Percentiles rank a stretch among this genome's conserved stretches.
phyloP scores from a whole-genome alignment of 2,113 vertebrate species.

The Odontesthes bonariensis region DNA sequence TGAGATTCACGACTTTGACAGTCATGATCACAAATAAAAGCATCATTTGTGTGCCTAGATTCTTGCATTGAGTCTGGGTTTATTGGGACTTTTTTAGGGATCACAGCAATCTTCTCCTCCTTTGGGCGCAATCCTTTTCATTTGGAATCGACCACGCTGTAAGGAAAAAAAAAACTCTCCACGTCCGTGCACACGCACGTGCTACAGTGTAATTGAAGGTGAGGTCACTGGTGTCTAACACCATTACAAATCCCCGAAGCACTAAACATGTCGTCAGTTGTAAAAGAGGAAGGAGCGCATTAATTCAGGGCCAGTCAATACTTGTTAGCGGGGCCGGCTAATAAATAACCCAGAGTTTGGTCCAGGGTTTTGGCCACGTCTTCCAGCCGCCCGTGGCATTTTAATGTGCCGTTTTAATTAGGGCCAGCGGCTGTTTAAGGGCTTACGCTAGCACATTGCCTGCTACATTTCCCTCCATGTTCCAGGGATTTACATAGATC shows the following conservation, averaged over 20 bases:
- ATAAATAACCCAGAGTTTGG: constrained; percentile 73
- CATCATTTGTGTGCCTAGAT: too few relatives aligned
- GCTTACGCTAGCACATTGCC: constrained; percentile 57
- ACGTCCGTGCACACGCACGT: background rate
- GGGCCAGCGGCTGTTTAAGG: constrained; percentile 58
- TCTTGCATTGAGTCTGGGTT: too few relatives aligned
- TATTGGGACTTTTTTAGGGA: too few relatives aligned
- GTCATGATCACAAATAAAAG: too few relatives aligned
- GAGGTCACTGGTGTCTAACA: constrained; percentile 81
- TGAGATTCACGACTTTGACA: too few relatives aligned
- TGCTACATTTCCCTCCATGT: constrained; percentile 55
- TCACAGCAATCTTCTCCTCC: too few relatives aligned
- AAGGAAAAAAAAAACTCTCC: background rate
- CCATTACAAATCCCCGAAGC: constrained; percentile 77
- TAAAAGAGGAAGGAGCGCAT: constrained; percentile 62
- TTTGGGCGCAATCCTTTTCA: too few relatives aligned
- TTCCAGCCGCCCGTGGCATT: constrained; percentile 61
- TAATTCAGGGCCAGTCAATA: constrained; percentile 76
- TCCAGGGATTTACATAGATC: constrained; percentile 61
- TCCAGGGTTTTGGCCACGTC: constrained; percentile 33
- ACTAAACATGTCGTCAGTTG: constrained; percentile 72
- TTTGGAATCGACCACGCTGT: background rate
- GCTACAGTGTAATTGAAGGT: constrained; percentile 30
- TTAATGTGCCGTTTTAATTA: constrained; percentile 79
- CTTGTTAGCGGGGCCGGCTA: constrained; percentile 52